Conservation (phyloP, 2,113 vertebrate species). For the Ivindomyrus marchei region DNA sequence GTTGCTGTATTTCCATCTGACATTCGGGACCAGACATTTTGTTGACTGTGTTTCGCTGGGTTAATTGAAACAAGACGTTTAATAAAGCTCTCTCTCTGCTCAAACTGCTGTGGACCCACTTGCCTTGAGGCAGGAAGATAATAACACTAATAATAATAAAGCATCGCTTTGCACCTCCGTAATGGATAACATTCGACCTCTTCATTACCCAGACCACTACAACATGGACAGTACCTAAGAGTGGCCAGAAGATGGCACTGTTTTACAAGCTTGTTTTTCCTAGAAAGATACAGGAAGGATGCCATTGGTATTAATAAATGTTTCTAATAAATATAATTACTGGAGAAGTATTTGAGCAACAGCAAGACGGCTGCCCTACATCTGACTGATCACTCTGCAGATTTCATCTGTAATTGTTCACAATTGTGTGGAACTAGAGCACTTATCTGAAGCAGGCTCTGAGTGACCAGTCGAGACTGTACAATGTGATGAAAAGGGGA, state of each 20-base stretch:
- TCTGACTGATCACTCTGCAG: background rate
- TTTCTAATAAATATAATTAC: background rate
- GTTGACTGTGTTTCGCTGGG: background rate
- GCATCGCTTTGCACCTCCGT: background rate
- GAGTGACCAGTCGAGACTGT: background rate
- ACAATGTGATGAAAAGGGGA: background rate
- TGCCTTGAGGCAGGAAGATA: background rate
- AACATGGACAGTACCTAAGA: background rate
- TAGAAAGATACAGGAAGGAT: background rate
- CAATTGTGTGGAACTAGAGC: background rate
- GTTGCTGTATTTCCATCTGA: background rate
- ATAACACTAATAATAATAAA: background rate
- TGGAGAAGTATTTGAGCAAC: background rate
- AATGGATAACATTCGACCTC: background rate
- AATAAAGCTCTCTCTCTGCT: background rate
- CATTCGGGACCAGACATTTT: background rate
- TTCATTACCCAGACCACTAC: background rate
- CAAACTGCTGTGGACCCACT: background rate
- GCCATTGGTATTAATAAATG: background rate
- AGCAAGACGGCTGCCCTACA: background rate
- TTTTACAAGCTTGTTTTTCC: conserved; percentile 21
- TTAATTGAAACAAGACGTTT: background rate
- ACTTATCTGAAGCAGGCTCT: background rate
- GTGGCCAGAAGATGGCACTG: conserved; percentile 50
- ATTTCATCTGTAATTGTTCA: background rate